Evolutionary conservation across 2,113 vertebrate species (phyloP), one percentile per base, ranked within the genome.

Genomic region (Poecilia latipinna): DNA sequence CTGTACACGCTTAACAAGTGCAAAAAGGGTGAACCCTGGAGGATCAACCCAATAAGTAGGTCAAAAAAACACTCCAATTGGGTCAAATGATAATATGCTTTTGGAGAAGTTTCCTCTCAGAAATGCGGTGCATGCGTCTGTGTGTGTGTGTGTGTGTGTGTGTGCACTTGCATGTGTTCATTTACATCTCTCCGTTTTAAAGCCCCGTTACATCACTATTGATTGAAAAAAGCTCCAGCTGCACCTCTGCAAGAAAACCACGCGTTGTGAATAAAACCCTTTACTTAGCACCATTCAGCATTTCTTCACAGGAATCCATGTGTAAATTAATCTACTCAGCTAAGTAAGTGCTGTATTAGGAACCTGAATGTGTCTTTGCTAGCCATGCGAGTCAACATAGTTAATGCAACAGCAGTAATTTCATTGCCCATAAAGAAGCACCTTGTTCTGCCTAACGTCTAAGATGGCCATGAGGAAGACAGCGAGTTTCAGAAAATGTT

Each of bases 321-420:
- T 83, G 88, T 89, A 90, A 92, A 94, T 92, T 31, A 92, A 92
- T 91, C 86, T 88, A 78, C 89, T 91, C 87, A 86, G 90, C 92
- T 86, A 86, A 93, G 85, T 78, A 81, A 83, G 71, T 78, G 84
- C 81, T 57, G 62, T 83, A 81, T 76, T 72, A 83, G 69, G 79
- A 84, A 83, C 68, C 61, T 82, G 78, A 74, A 79, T 80, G 79
- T 77, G 83, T 86, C 84, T 90, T 71, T 85, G 79, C 90, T 75
- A 69, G 77, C 88, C 79, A 78, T 87, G 88, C 86, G 89, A 82
- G 82, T 76, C 75, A 86, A 88, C 82, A 77, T 62, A 86, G 82
- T 39, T 64, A 77, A 89, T 83, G 80, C 80, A 82, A 84, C 69
- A 73, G 83, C 83, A 80, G 77, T 74, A 67, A 86, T 90, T 83